A percentile compares a stretch with the other conserved stretches of the same genome.
phyloP scores from a whole-genome alignment of 2,888 invertebrate genomes.

The Cancer borealis region DNA sequence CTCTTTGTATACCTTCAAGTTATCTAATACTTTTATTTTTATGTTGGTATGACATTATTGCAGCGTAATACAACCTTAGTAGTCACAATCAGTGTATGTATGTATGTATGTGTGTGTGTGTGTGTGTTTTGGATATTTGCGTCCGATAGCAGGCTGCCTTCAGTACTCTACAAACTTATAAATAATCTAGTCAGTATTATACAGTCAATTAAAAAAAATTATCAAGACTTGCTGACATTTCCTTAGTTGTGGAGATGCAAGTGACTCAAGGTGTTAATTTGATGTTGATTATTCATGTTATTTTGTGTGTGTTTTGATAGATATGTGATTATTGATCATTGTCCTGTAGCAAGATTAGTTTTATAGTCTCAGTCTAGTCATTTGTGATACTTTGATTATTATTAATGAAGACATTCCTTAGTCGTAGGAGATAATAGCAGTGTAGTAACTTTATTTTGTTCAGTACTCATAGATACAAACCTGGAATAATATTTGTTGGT shows the following conservation, averaged over 20 bases:
- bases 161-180: neutral
- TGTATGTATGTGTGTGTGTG: neutral
- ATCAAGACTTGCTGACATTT: neutral
- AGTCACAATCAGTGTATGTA: too few relatives aligned
- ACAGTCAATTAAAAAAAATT: neutral
- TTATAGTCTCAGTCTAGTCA: neutral
- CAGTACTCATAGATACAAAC: neutral
- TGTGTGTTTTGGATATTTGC: neutral
- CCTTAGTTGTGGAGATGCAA: neutral
- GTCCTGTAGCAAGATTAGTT: neutral
- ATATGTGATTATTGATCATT: neutral
- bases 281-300: neutral
- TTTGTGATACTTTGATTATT: neutral
- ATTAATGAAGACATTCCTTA: neutral
- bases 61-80: too few relatives aligned
- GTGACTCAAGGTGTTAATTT: neutral
- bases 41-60: too few relatives aligned
- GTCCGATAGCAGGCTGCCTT: neutral
- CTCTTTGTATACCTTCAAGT: too few relatives aligned
- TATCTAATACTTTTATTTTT: too few relatives aligned
- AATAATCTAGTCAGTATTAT: conserved; percentile 32
- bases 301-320: neutral
- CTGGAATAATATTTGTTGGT: neutral
- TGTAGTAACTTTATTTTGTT: neutral
- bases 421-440: neutral